Evolutionary conservation across 2,797 vertebrate species (phyloP).

Genomic region (Tinamus major): DNA sequence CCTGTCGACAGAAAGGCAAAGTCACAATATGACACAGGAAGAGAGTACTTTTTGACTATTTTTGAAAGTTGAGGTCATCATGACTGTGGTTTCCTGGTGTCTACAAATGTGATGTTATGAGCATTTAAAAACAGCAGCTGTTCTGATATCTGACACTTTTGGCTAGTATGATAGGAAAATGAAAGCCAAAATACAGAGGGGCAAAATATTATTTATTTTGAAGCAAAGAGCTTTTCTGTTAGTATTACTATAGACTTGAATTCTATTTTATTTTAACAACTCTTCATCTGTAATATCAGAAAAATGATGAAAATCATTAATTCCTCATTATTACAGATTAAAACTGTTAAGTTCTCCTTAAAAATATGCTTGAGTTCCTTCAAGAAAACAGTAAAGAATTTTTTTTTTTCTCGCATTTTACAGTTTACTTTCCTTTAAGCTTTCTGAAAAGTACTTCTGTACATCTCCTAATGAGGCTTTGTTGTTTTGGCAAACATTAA

Average conservation of each 20-base stretch:
- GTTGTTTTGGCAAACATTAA: neutral
- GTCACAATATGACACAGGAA: slow-evolving; percentile 42
- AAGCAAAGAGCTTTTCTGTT: neutral
- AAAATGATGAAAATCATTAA: neutral
- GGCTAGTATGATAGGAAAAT: neutral
- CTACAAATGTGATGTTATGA: neutral
- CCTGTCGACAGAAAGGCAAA: neutral
- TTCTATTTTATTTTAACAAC: neutral
- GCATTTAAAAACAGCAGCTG: slow-evolving; percentile 38
- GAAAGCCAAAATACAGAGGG: neutral
- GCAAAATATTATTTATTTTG: neutral
- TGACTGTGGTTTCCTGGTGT: slow-evolving; percentile 3
- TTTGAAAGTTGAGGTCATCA: neutral
- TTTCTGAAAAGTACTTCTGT: neutral
- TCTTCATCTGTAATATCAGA: neutral
- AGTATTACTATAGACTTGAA: neutral
- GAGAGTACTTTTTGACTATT: neutral
- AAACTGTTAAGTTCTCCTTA: neutral
- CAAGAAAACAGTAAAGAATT: neutral
- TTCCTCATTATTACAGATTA: neutral
- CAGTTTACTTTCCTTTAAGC: neutral
- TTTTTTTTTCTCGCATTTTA: neutral
- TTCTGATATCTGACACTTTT: neutral
- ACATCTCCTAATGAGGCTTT: neutral
- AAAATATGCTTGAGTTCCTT: neutral